A percentile compares a stretch with the other conserved stretches of the same genome.
Conservation (phyloP, 2,113 vertebrate genomes). For the Odontophorus gujanensis region DNA sequence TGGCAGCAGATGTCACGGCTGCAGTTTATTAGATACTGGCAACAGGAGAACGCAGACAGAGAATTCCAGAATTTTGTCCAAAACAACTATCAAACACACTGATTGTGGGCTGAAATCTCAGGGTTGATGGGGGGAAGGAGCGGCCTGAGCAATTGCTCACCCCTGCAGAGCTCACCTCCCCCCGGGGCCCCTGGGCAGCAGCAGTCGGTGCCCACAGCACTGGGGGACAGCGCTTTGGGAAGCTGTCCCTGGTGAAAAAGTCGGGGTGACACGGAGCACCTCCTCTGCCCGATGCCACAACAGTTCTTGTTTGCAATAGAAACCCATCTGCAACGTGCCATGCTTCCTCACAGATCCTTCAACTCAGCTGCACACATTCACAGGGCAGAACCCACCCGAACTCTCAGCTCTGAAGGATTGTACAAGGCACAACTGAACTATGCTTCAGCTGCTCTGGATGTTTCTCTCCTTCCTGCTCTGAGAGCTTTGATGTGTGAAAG, state of each 20-base stretch:
- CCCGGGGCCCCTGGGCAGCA: too few relatives aligned
- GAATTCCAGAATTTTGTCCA: background rate
- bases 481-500: background rate
- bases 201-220: too few relatives aligned
- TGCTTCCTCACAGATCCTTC: background rate
- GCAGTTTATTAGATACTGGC: background rate
- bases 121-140: background rate
- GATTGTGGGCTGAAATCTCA: background rate
- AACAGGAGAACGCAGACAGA: background rate
- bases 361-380: conserved; percentile 35
- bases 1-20: background rate
- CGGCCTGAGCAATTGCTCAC: background rate
- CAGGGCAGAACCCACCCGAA: background rate
- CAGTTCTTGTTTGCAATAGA: conserved; percentile 13
- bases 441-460: conserved; percentile 31
- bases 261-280: background rate
- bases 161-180: background rate
- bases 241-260: background rate
- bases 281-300: background rate
- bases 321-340: conserved; percentile 26
- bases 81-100: background rate
- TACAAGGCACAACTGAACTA: conserved; percentile 10
- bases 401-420: background rate
- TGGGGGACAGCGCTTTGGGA: background rate
- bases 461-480: conserved; percentile 31